These are phyloP conservation scores for Zaprionus inermis DNA, from an alignment of 1,140 invertebrate species.

Conservation along the genomic window DNA sequence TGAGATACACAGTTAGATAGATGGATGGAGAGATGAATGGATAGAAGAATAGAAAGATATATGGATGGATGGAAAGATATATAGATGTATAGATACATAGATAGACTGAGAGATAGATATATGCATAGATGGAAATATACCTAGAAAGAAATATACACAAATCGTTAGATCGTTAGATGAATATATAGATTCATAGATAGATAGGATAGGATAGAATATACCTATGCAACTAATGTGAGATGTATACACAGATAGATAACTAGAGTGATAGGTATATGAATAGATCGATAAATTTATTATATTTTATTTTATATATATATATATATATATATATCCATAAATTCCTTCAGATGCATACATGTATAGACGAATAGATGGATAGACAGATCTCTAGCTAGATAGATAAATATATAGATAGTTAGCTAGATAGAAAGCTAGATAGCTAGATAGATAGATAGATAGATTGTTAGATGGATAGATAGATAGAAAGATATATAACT, in stretches of 20 bases:
- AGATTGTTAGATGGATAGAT: not conserved
- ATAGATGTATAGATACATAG: constrained; percentile 26
- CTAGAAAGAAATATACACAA: no score
- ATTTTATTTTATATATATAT: no score
- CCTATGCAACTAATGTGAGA: no score
- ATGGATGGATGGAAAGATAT: not conserved
- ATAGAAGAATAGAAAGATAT: not conserved
- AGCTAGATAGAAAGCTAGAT: not conserved
- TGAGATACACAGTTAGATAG: constrained; percentile 22
- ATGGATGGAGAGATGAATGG: constrained; percentile 2
- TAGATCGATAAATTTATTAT: no score
- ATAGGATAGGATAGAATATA: no score
- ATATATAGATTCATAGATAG: not conserved
- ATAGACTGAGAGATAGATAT: not conserved
- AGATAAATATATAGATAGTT: not conserved
- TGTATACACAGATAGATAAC: no score
- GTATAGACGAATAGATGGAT: not conserved
- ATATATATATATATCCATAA: no score
- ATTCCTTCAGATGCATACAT: no score
- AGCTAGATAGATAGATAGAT: not conserved
- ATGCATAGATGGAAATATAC: not conserved
- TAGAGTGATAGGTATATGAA: no score
- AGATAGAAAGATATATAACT: not conserved
- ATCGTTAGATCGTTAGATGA: no score
- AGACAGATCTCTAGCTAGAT: no score